A percentile compares a stretch with the other conserved stretches of the same genome.
These are phyloP conservation scores for Blastobasis lacticolella DNA, from an alignment of 2,888 invertebrate genomes.

Conservation along the genomic window DNA sequence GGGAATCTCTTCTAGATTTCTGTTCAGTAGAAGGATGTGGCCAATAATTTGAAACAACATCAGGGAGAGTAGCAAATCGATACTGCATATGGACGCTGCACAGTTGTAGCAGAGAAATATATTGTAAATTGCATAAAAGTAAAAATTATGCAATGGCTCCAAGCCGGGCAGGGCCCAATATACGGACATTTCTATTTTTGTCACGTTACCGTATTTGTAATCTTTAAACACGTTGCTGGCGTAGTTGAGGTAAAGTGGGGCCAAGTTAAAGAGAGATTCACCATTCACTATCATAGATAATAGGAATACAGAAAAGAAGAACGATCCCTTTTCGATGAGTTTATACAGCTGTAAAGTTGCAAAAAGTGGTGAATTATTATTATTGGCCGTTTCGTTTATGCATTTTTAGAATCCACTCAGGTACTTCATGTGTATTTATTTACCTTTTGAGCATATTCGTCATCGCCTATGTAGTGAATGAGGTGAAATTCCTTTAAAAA, in stretches of 20 bases:
- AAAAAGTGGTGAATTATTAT: too few species aligned
- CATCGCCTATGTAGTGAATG: too few species aligned
- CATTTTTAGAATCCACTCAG: too few species aligned
- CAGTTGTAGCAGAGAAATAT: neutral
- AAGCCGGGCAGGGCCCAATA: neutral
- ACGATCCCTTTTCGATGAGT: neutral
- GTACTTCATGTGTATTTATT: too few species aligned
- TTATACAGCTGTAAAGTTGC: too few species aligned
- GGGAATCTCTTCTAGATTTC: conserved; percentile 3
- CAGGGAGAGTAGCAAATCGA: conserved; percentile 4
- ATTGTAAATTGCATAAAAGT: neutral
- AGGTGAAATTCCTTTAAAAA: too few species aligned
- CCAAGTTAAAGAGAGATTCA: neutral
- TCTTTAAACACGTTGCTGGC: neutral
- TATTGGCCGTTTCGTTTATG: too few species aligned
- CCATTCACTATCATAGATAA: neutral
- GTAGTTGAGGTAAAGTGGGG: conserved; percentile 1
- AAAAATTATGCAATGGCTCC: neutral
- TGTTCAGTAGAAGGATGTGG: conserved; percentile 3
- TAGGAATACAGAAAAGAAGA: neutral
- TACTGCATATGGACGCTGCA: neutral
- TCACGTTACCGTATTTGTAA: neutral
- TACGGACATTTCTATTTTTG: neutral
- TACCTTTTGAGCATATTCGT: too few species aligned
- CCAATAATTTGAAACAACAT: conserved; percentile 12